These are phyloP conservation scores for Digitonthophagus gazella DNA, from an alignment of 2,888 invertebrate species.

Conservation along the genomic window DNA sequence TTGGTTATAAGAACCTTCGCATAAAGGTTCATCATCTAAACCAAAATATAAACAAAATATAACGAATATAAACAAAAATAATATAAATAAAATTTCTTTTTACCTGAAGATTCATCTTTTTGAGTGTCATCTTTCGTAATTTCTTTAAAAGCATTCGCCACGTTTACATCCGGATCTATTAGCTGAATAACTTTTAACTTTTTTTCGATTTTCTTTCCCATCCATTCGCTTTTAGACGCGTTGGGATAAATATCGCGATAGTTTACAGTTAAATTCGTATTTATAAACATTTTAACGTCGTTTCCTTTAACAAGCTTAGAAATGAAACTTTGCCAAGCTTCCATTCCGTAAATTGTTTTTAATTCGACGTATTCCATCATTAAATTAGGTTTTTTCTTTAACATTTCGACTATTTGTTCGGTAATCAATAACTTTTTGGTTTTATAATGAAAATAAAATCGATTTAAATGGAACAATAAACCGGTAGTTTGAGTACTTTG, in stretches of 20 bases:
- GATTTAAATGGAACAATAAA: conserved; percentile 60
- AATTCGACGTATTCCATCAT: conserved; percentile 56
- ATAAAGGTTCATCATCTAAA: conserved; percentile 33
- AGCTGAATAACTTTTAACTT: conserved; percentile 56
- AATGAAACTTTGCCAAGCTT: conserved; percentile 43
- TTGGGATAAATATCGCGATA: conserved; percentile 58
- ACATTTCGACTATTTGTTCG: conserved; percentile 55
- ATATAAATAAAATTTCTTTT: conserved; percentile 3
- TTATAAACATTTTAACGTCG: conserved; percentile 56
- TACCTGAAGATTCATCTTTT: conserved; percentile 36
- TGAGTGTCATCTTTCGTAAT: conserved; percentile 28
- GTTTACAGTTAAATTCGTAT: conserved; percentile 53
- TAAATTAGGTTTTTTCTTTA: conserved; percentile 57
- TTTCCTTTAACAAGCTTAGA: conserved; percentile 56
- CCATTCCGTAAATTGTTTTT: conserved; percentile 50
- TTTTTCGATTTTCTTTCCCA: conserved; percentile 54
- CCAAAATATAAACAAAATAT: not conserved
- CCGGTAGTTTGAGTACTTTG: conserved; percentile 50
- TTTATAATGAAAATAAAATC: conserved; percentile 61
- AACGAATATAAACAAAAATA: not conserved
- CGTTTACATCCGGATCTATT: conserved; percentile 56
- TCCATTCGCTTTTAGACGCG: conserved; percentile 55
- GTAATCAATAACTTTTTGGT: conserved; percentile 56
- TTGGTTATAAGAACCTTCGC: conserved; percentile 35
- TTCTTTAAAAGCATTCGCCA: conserved; percentile 53